Evolutionary conservation across 2,113 vertebrate genomes (phyloP), one percentile per base, ranked within the genome.

Genomic region (Rhinolophus ferrumequinum): DNA sequence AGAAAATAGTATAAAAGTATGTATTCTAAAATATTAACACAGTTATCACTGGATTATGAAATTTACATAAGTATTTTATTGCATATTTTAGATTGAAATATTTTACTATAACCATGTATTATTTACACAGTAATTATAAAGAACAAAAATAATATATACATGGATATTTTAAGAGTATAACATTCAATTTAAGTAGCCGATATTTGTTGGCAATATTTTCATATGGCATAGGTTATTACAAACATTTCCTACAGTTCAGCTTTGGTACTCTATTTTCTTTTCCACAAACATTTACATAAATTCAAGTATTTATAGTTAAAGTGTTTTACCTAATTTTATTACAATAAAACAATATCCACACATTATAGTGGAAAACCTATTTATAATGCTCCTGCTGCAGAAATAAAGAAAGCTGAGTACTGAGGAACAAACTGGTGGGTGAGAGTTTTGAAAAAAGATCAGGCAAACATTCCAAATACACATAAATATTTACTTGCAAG

Each of bases 401-500:
- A 94, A 92, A 87, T 62, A 21, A 54, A 52, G 12, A 12, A 64
- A 62, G 9, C 16, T 90, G 38, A 79, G 84, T 73, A 83, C 9
- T 54, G 24, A 90, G 33, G 2, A 82, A n/a, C 28, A 75, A 80
- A n/a, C 44, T 52, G 3, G 52, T 87, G 44, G 21, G 54, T 72
- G 18, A 90, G 2, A 47, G 4, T 72, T 85, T 83, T 93, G 67
- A 88, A 38, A 77, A 87, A 77, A 24, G 12, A 87, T 50, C 33
- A 93, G 22, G 70, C 10, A 93, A 90, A 62, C 8, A 83, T 73
- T 83, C 54, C 56, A 93, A 73, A 2, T 84, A 82, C 18, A 38
- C 44, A 24, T 79, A 66, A 88, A 87, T 70, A 83, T 88, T 91
- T 87, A 95, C 90, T 93, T 92, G 2, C 11, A 88, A 66, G 13